A percentile compares a stretch with the other conserved stretches of the same genome.
These are phyloP conservation scores for Nixonia krombeini DNA, from an alignment of 1,140 invertebrate genomes.

Conservation along the genomic window DNA sequence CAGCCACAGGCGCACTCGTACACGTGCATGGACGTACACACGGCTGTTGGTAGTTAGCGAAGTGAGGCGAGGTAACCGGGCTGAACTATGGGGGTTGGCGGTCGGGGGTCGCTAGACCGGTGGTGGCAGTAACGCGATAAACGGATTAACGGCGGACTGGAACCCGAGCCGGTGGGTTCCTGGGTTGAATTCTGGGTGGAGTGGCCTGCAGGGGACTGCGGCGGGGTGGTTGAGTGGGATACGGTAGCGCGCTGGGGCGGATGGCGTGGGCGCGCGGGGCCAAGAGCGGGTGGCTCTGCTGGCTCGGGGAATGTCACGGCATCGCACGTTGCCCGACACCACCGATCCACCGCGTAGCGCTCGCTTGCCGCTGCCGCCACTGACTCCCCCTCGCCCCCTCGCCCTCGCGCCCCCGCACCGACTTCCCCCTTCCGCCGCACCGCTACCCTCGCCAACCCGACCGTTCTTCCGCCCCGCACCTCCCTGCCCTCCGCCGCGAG, in stretches of 20 bases:
- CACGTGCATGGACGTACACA: conserved; percentile 16
- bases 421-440: neutral
- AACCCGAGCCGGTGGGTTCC: conserved; percentile 58
- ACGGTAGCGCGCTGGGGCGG: conserved; percentile 35
- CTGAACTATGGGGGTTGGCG: conserved; percentile 36
- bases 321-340: conserved; percentile 59
- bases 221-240: conserved; percentile 5
- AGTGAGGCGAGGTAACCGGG: conserved; percentile 39
- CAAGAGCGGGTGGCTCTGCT: conserved; percentile 2
- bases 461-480: conserved; percentile 12
- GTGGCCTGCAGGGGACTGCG: conserved; percentile 42
- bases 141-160: conserved; percentile 67
- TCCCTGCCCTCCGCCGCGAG: neutral
- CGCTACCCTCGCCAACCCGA: conserved; percentile 1
- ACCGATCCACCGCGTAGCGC: conserved; percentile 33
- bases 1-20: neutral
- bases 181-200: conserved; percentile 43
- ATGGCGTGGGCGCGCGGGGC: conserved; percentile 14
- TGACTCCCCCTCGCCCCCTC: conserved; percentile 18
- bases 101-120: conserved; percentile 56
- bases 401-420: neutral
- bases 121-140: conserved; percentile 68
- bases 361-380: conserved; percentile 15
- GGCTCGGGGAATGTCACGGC: conserved; percentile 55
- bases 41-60: conserved; percentile 33